Conservation (phyloP, 92 coral and sea anemone genomes). For the Montipora capitata region DNA sequence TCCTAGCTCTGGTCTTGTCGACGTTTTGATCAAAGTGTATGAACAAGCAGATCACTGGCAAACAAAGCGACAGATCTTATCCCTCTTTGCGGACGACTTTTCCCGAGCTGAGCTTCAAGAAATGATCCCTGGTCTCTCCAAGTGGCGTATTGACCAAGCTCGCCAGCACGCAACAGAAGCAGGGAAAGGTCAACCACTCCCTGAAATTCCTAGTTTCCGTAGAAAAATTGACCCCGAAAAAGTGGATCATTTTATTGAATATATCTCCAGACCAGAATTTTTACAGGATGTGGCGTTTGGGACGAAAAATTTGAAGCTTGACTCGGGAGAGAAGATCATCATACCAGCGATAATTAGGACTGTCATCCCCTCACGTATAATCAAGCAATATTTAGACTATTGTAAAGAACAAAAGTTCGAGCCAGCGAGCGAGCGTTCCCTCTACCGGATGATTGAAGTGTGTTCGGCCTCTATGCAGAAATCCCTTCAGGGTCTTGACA, state of each 20-base stretch:
- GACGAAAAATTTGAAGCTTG: neutral
- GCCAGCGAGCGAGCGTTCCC: conserved; percentile 52
- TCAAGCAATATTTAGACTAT: too few relatives aligned
- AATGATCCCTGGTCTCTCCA: conserved; percentile 52
- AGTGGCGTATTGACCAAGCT: conserved; percentile 70
- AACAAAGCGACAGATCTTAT: conserved; percentile 8
- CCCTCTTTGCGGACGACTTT: conserved; percentile 8
- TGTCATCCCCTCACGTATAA: conserved; percentile 10
- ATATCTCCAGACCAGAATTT: conserved; percentile 5
- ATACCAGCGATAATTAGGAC: conserved; percentile 58
- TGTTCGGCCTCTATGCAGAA: conserved; percentile 59
- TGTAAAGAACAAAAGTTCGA: conserved; percentile 29
- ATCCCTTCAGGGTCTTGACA: neutral
- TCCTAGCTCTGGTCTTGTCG: conserved; percentile 22
- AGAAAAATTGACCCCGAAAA: conserved; percentile 28
- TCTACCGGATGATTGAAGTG: conserved; percentile 50
- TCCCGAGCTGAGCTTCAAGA: conserved; percentile 56
- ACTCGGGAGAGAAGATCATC: conserved; percentile 44
- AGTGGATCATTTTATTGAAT: conserved; percentile 59
- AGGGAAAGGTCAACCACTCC: conserved; percentile 48
- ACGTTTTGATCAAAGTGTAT: neutral
- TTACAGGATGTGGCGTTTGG: neutral
- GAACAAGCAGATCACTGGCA: conserved; percentile 41
- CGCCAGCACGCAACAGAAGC: conserved; percentile 35
- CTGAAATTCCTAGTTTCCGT: conserved; percentile 13